Evolutionary conservation across 2,888 invertebrate genomes (phyloP), one percentile per base, ranked within the genome.

Genomic region (Orchesellides sinensis): DNA sequence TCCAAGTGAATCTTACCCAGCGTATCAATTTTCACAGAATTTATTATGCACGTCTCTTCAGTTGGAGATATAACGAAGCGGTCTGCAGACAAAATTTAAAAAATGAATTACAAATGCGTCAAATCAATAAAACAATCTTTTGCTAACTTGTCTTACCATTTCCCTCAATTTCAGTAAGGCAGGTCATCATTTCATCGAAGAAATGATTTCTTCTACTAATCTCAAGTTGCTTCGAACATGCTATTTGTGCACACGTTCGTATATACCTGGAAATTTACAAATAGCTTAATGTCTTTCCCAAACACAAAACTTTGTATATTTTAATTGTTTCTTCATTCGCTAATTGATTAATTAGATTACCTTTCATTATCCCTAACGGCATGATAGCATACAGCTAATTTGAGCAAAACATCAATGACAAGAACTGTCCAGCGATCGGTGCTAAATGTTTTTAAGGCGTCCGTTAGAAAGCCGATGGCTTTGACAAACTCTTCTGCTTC

Each of bases 401-500:
- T 95, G 0, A 96, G 90, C 85, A 96, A 92, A 0, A 96, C 96
- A 89, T 96, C 95, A 0, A 95, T 95, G 0, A 95, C 95, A 45
- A 98, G 91, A 73, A 94, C 93, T 77, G 92, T 92, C 98, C 98
- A 98, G 21, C 95, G 95, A 89, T 98, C 98, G 74, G 95, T 94
- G 89, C 94, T 94, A 88, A 96, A 96, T 3, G 96, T 96, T 70
- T 96, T 93, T 27, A 98, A 91, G 0, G 96, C 94, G 89, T 98
- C 98, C 68, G 93, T 93, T 0, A 98, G 92, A 90, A 98, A 98
- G 0, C 95, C 95, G 3, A 96, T 95, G 0, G 98, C 96, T 90
- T 97, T 97, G 86, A 96, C 94, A 0, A 95, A 95, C 89, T 96
- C 95, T 0, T 95, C 95, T 8, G 96, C 91, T 85, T 95, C 94